Base-by-base conservation (phyloP, 2,888 invertebrate genomes). In the Andrena praecox region DNA sequence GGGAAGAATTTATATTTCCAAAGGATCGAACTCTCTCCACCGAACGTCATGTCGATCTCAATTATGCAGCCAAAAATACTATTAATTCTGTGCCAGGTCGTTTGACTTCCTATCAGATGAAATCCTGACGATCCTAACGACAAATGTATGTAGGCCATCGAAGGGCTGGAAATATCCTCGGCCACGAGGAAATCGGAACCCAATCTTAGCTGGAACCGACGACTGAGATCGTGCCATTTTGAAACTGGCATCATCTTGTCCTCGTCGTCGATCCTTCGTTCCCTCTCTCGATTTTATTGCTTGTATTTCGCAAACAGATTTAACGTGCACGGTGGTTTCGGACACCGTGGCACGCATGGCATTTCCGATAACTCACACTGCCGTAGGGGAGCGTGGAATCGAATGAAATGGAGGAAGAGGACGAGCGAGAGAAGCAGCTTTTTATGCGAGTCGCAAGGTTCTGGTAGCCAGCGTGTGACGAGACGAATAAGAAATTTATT, bases 301-400 rank as follows among this genome's bases (percentile, higher is more conserved):
- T 50, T 27, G 62, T 56, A 60, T 80, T 77, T 86, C 63, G 72
- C 56, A 70, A 74, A 71, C 82, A 77, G 75, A 80, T 84, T 77
- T 67, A 83, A 85, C 80, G 16, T 42, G 24, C 78, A 72, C 85
- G 87, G 82, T 87, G 87, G 88, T 91, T 92, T 91, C 89, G 89
- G 89, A 82, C 87, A 56, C 27, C 82, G 80, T 77, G 92, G 92
- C 91, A 93, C 89, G 92, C 91, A 85, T 87, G 92, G 93, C 87
- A 92, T 93, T 93, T 93, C 93, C 92, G 93, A 91, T 91, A 93
- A 92, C 81, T 90, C 89, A 88, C 87, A 85, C 86, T 59, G 73
- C 33, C 42, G 70, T 35, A 66, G 29, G 42, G 62, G 54, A 64
- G 70, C 64, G 59, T 52, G 24, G 56, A 69, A 56, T 68, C 60